These are phyloP conservation scores for Halcyon senegalensis DNA, from an alignment of 2,113 vertebrate species.

Conservation along the genomic window DNA sequence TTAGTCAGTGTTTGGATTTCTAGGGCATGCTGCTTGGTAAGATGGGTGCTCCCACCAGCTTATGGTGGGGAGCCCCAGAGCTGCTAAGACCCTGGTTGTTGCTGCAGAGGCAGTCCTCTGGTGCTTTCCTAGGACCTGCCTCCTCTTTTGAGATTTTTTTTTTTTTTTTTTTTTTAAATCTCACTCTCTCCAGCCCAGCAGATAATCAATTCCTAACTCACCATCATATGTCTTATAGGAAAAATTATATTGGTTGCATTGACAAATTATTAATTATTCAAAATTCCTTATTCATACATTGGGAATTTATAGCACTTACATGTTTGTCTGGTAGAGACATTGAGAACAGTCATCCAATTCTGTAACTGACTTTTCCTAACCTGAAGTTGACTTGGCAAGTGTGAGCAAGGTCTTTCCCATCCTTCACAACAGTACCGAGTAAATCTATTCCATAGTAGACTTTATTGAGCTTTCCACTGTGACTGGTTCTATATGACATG, in stretches of 20 bases:
- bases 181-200: neutral
- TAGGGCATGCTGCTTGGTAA: neutral
- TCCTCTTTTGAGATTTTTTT: neutral
- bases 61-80: fast-evolving
- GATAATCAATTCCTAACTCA: neutral
- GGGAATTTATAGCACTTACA: neutral
- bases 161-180: neutral
- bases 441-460: neutral
- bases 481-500: neutral
- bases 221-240: fast-evolving
- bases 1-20: neutral
- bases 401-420: neutral
- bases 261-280: neutral
- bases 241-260: neutral
- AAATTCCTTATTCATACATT: neutral
- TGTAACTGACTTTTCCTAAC: neutral
- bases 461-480: neutral
- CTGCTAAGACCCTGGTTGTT: neutral
- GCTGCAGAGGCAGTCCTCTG: neutral
- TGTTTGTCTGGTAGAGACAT: neutral
- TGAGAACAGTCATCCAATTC: neutral
- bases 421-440: neutral
- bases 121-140: neutral
- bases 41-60: neutral
- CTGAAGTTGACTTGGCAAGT: neutral